phyloP scores from a whole-genome alignment of 2,797 vertebrate genomes.

The Chloroceryle inda region DNA sequence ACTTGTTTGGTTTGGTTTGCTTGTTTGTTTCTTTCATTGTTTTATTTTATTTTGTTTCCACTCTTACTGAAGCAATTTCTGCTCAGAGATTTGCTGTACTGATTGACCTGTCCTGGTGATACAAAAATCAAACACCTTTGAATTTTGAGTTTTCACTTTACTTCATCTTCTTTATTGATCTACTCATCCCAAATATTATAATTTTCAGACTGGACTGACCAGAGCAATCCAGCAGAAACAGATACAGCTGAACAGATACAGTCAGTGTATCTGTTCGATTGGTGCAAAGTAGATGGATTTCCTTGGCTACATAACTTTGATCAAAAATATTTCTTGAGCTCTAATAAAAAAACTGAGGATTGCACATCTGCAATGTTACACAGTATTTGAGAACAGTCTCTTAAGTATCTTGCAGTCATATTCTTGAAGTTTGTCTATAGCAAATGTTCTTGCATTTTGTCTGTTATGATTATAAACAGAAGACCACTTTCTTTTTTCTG shows the following conservation, averaged over 20 bases:
- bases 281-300: not conserved
- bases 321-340: not conserved
- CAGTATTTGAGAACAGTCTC: not conserved
- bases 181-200: not conserved
- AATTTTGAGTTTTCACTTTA: not conserved
- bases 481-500: not conserved
- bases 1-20: no score
- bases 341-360: not conserved
- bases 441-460: not conserved
- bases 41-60: no score
- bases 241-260: no score
- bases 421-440: not conserved
- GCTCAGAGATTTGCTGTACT: not conserved
- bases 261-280: not conserved
- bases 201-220: not conserved
- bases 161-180: not conserved
- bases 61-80: not conserved
- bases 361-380: not conserved
- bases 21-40: no score
- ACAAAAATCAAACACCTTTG: not conserved
- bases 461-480: not conserved
- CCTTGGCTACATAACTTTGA: not conserved
- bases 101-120: not conserved
- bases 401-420: not conserved
- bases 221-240: not conserved